A percentile compares a stretch with the other conserved stretches of the same genome.
These are phyloP conservation scores for Solea solea DNA, from an alignment of 2,113 vertebrate genomes.

Conservation along the genomic window DNA sequence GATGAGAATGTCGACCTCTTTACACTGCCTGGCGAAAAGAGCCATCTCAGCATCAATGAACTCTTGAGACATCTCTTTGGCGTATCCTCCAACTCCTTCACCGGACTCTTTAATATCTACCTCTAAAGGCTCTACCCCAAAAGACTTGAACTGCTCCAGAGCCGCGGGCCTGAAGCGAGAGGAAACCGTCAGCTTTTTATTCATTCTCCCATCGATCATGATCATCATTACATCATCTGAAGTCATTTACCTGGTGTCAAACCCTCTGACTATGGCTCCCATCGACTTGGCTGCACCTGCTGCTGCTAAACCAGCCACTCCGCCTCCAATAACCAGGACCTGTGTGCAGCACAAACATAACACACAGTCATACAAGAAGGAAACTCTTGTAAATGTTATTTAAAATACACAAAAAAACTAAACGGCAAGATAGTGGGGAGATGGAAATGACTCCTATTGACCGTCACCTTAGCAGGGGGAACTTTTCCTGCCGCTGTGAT, in stretches of 20 bases:
- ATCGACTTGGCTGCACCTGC: constrained; percentile 86
- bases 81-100: constrained; percentile 80
- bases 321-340: constrained; percentile 86
- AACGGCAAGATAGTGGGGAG: not conserved
- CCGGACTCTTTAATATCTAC: constrained; percentile 77
- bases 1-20: constrained; percentile 79
- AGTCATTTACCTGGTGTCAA: constrained; percentile 81
- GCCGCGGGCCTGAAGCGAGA: constrained; percentile 72
- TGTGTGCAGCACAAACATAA: constrained; percentile 36
- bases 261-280: constrained; percentile 85
- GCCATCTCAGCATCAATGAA: constrained; percentile 83
- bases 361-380: not conserved
- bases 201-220: not conserved
- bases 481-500: constrained; percentile 82
- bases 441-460: not conserved
- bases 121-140: constrained; percentile 81
- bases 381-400: not conserved
- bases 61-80: constrained; percentile 84
- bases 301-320: constrained; percentile 84
- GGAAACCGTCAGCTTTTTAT: not conserved
- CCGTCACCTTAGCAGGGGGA: constrained; percentile 77
- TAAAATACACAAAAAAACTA: not conserved
- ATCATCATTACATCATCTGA: not conserved
- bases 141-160: constrained; percentile 84
- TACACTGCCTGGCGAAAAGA: constrained; percentile 79